Conservation (phyloP, 2,797 vertebrate species). For the Pangasius djambal region DNA sequence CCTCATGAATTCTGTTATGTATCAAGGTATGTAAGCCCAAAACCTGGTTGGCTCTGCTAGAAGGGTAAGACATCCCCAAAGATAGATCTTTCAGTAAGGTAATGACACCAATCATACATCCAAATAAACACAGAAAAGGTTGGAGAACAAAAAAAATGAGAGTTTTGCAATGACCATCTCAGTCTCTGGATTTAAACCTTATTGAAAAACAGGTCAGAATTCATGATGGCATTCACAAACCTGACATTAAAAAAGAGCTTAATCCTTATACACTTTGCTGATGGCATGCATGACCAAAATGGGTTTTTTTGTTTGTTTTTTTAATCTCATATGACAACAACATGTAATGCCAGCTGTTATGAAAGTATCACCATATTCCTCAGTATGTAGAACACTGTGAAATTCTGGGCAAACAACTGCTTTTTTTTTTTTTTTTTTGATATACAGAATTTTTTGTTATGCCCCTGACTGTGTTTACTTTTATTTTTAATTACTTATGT, state of each 20-base stretch:
- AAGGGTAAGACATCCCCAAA: neutral
- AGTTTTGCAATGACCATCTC: neutral
- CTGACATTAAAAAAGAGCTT: neutral
- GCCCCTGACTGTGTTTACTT: too few relatives aligned
- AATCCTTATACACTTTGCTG: neutral
- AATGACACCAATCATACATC: neutral
- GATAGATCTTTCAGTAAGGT: neutral
- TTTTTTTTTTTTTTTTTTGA: too few relatives aligned
- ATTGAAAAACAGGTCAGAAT: neutral
- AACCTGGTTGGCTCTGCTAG: neutral
- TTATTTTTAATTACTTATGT: too few relatives aligned
- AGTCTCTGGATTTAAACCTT: neutral
- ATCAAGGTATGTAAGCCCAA: too few relatives aligned
- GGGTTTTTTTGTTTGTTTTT: too few relatives aligned
- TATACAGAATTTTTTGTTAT: too few relatives aligned
- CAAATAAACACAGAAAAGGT: neutral
- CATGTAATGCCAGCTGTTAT: too few relatives aligned
- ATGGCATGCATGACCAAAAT: neutral
- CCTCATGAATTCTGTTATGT: too few relatives aligned
- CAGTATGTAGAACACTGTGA: too few relatives aligned
- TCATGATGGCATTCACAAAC: neutral
- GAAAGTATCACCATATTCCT: too few relatives aligned
- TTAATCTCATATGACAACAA: too few relatives aligned
- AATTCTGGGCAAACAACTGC: too few relatives aligned
- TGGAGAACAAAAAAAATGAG: neutral